These are phyloP conservation scores for Sebastolobus altivelis DNA, from an alignment of 2,797 vertebrate species.

Conservation along the genomic window DNA sequence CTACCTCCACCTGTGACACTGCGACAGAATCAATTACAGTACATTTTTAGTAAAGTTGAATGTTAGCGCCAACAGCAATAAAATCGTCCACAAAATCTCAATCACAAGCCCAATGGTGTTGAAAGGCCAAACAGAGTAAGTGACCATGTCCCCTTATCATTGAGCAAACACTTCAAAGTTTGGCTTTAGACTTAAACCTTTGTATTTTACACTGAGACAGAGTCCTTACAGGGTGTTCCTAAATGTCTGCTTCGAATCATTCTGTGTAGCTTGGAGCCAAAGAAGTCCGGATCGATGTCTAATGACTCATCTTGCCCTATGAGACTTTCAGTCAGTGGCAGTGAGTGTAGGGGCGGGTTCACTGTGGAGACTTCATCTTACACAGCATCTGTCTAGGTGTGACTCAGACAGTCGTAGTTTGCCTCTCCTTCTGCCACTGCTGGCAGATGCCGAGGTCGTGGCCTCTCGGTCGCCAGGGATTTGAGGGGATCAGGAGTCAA, in stretches of 20 bases:
- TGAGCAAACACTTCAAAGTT: constrained; percentile 1
- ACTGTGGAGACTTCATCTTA: constrained; percentile 46
- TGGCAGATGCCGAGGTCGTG: constrained; percentile 73
- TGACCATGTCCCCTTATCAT: background rate
- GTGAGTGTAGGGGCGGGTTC: constrained; percentile 24
- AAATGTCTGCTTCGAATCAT: constrained; percentile 34
- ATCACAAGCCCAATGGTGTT: constrained; percentile 6
- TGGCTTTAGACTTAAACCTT: background rate
- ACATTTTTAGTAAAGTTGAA: background rate
- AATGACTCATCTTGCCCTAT: constrained; percentile 53
- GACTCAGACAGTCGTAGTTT: constrained; percentile 48
- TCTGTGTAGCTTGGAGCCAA: constrained; percentile 31
- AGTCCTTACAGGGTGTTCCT: constrained; percentile 16
- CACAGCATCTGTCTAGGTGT: constrained; percentile 75
- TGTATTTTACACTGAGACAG: constrained; percentile 2
- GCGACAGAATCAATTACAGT: background rate
- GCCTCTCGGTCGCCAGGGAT: constrained; percentile 60
- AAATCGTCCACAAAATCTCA: background rate
- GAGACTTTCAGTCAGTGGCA: constrained; percentile 32
- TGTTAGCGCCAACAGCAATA: background rate
- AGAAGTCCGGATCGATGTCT: constrained; percentile 46
- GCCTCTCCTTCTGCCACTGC: constrained; percentile 45
- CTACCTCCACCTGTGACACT: constrained; percentile 5
- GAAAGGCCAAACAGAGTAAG: background rate
- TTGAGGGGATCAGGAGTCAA: constrained; percentile 68